Base-by-base conservation (phyloP, 2,888 invertebrate genomes). In the Acanthosoma haemorrhoidale region DNA sequence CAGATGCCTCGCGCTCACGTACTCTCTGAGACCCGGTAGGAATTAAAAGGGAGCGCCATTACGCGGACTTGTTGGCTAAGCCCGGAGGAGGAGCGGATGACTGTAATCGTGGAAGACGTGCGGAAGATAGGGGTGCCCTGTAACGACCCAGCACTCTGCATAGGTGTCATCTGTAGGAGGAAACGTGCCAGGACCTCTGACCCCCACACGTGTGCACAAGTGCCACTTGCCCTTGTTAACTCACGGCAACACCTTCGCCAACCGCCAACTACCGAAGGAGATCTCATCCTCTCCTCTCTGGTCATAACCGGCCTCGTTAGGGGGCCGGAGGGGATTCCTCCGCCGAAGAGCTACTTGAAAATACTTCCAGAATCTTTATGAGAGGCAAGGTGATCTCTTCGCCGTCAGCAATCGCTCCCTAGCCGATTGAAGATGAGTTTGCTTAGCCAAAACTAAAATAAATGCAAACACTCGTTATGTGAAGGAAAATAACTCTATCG, bases 61-160 rank as follows among this genome's bases (percentile, higher is more conserved):
- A 51, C 21, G 25, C 51, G n/a, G n/a, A n/a, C n/a, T n/a, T n/a
- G n/a, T 51, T 51, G 51, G 25, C 25, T 51, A 51, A 51, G n/a
- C n/a, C n/a, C n/a, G n/a, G n/a, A n/a, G 51, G n/a, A 25, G 51
- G 25, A n/a, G n/a, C 51, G 51, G 51, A 51, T 51, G 51, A 51
- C 51, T 51, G 51, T 51, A 51, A 51, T 51, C 51, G 51, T 51
- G 51, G 25, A 25, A 51, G 51, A 51, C 51, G 51, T 51, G 51
- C 29, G 25, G 25, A n/a, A 25, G 8, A 16, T 25, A 6, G 6
- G 13, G 21, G 4, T 11, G 1, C 0, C 3, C 21, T 18, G 21
- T 51, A 51, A 51, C 29, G 51, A 51, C 25, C 25, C 51, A 25
- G 51, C n/a, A 51, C n/a, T 51, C 51, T 51, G 51, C 51, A 51